phyloP scores from a whole-genome alignment of 2,888 invertebrate genomes.

The Spilarctia lutea region DNA sequence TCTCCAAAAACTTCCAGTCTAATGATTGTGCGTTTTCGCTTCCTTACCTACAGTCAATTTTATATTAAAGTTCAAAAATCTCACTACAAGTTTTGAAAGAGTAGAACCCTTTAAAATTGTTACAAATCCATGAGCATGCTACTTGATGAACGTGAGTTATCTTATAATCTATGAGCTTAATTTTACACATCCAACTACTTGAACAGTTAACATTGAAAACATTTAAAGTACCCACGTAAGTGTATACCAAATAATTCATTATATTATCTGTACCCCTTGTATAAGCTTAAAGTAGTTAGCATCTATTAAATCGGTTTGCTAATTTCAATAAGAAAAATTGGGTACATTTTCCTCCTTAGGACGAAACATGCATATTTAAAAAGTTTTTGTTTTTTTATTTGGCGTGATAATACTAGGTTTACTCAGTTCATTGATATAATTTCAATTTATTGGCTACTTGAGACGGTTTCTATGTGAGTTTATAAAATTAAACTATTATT shows the following conservation, averaged over 20 bases:
- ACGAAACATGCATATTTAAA: too few species aligned
- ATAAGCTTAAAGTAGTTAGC: background rate
- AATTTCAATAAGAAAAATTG: too few species aligned
- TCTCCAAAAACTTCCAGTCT: conserved; percentile 4
- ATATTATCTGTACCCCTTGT: background rate
- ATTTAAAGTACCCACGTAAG: background rate
- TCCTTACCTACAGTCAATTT: conserved; percentile 15
- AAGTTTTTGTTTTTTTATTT: too few species aligned
- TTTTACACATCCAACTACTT: background rate
- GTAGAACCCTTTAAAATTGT: background rate
- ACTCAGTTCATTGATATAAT: too few species aligned
- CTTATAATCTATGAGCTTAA: background rate
- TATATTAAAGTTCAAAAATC: conserved; percentile 15
- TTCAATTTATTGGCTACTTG: too few species aligned
- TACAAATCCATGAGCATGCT: conserved; percentile 5
- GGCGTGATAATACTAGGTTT: too few species aligned
- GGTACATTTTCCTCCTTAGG: too few species aligned
- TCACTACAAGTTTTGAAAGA: conserved; percentile 13
- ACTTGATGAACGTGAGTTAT: background rate
- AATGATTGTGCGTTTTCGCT: conserved; percentile 17
- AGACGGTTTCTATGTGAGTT: too few species aligned
- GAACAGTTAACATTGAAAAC: background rate
- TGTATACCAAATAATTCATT: background rate
- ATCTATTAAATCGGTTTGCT: too few species aligned
- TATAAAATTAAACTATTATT: too few species aligned